Evolutionary conservation across 2,797 vertebrate species (phyloP), one percentile per base, ranked within the genome.

Genomic region (Typhlichthys eigenmanni): DNA sequence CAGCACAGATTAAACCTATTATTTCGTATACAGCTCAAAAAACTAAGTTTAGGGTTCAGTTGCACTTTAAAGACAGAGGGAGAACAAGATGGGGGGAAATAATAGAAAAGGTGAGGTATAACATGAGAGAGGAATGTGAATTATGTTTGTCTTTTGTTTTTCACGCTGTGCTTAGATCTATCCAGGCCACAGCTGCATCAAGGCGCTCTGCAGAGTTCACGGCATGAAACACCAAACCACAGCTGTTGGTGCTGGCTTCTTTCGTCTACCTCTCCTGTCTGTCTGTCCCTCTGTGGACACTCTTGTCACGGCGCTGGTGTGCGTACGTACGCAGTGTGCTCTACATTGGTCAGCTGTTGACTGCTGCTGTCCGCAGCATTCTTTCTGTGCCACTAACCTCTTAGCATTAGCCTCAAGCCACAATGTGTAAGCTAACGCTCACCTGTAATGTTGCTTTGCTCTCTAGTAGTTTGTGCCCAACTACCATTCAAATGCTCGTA

Each of bases 211-310:
- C 49, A 24, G 58, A 65, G 64, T 64, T 69, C 81, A 16, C 83
- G 76, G 84, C 78, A 74, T 70, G 85, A 78, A 85, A 73, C 73
- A 62, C 66, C 66, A 80, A 82, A 83, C 66, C 81, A 66, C 71
- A 77, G 78, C 85, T 78, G 78, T 83, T 72, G 76, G 34, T 67
- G 57, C 53, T 3, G 13, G 74, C 71, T 83, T 62, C 73, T 77
- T 69, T 69, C 59, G 62, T 73, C 60, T 56, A 67, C 54, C 71
- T 69, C 68, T 47, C 4, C 14, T 53, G 57, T 62, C 47, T 47
- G 67, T 51, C 50, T 24, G 68, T 47, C 47, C 67, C 46, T 43
- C 17, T 61, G 17, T 43, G 16, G 12, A 13, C 47, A 19, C 46
- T 19, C 17, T 19, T 19, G 24, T 69, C 49, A 19, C 57, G 75